These are phyloP conservation scores for Gobiocypris rarus DNA, from an alignment of 2,113 vertebrate species.

Conservation along the genomic window DNA sequence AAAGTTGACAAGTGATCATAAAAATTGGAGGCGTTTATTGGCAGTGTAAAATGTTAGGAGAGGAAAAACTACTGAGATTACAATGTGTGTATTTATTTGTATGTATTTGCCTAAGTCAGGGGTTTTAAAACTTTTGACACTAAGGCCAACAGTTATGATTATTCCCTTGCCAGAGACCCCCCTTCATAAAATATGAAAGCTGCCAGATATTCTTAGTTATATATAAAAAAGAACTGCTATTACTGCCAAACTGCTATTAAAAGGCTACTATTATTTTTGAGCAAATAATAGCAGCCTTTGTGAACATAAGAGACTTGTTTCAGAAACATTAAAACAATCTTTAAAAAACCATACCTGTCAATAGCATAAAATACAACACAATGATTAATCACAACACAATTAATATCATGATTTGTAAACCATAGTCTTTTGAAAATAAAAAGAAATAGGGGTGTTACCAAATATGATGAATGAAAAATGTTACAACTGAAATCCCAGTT, in stretches of 20 bases:
- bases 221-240: constrained; percentile 21
- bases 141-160: not conserved
- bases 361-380: too few relatives aligned
- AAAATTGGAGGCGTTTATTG: constrained; percentile 11
- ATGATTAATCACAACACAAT: too few relatives aligned
- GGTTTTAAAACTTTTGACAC: not conserved
- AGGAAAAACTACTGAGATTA: not conserved
- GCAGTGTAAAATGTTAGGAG: constrained; percentile 10
- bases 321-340: too few relatives aligned
- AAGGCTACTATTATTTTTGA: too few relatives aligned
- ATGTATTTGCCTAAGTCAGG: not conserved
- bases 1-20: constrained; percentile 35
- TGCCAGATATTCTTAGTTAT: not conserved
- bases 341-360: too few relatives aligned
- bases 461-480: too few relatives aligned
- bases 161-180: not conserved
- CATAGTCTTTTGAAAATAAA: too few relatives aligned
- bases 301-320: too few relatives aligned
- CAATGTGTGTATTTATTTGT: not conserved
- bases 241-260: too few relatives aligned
- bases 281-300: too few relatives aligned
- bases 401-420: too few relatives aligned
- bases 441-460: too few relatives aligned
- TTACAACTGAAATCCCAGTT: not conserved
- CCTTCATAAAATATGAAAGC: not conserved